phyloP scores from a whole-genome alignment of 2,113 vertebrate species.

The Platichthys stellatus region DNA sequence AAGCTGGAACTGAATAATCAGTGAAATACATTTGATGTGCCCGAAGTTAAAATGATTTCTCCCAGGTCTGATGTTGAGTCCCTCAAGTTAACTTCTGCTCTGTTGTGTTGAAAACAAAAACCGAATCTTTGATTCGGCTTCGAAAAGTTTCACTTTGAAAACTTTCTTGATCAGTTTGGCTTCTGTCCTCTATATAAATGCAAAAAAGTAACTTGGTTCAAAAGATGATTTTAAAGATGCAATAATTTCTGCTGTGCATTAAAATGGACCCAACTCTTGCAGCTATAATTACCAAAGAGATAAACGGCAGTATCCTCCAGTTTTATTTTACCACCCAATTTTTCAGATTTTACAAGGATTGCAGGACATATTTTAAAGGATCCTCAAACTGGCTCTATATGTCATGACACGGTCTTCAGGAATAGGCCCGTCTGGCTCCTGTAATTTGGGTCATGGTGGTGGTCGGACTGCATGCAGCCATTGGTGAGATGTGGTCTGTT shows the following conservation, averaged over 20 bases:
- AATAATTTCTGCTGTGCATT: background rate
- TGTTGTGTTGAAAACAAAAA: background rate
- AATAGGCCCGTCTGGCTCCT: conserved; percentile 28
- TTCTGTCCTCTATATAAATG: conserved; percentile 16
- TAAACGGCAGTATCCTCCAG: background rate
- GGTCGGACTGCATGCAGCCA: conserved; percentile 57
- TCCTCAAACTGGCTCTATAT: conserved; percentile 13
- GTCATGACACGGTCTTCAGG: conserved; percentile 13
- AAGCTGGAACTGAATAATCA: background rate
- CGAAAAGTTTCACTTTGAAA: background rate
- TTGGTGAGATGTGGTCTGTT: conserved; percentile 51
- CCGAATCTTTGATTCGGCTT: background rate
- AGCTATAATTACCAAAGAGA: conserved; percentile 2
- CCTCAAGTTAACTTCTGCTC: background rate
- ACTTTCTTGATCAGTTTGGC: background rate
- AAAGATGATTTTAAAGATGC: background rate
- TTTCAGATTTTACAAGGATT: conserved; percentile 24
- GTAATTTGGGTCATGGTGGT: conserved; percentile 59
- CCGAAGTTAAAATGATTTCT: background rate
- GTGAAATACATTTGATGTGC: background rate
- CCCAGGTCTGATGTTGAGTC: background rate
- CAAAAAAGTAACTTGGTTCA: background rate
- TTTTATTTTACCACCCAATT: conserved; percentile 16
- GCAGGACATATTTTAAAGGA: conserved; percentile 13
- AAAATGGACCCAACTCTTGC: background rate